Evolutionary conservation across 2,113 vertebrate species (phyloP).

Genomic region (Neoarius graeffei): DNA sequence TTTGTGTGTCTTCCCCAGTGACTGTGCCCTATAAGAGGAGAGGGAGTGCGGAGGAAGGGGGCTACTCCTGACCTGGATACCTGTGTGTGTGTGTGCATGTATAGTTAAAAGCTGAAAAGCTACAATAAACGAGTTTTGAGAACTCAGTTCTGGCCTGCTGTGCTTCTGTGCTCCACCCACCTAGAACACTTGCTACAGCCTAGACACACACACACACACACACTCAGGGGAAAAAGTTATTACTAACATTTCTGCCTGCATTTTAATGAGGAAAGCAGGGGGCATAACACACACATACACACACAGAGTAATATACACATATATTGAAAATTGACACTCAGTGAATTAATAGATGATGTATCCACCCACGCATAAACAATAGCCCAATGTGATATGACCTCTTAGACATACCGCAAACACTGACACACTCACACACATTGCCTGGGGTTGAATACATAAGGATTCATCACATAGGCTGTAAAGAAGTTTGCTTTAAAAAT

Average conservation of each 20-base stretch:
- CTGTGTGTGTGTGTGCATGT: too few relatives aligned
- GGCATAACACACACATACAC: not conserved
- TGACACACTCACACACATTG: not conserved
- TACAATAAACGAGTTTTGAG: too few relatives aligned
- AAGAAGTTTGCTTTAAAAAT: conserved; percentile 11
- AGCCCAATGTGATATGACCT: conserved; percentile 35
- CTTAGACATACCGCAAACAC: not conserved
- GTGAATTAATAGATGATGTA: conserved; percentile 35
- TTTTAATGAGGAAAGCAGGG: conserved; percentile 7
- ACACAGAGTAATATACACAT: not conserved
- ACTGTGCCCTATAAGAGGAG: too few relatives aligned
- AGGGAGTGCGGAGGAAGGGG: too few relatives aligned
- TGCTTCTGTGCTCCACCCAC: too few relatives aligned
- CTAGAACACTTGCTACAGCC: too few relatives aligned
- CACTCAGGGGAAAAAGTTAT: not conserved
- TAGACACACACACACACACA: conserved; percentile 4
- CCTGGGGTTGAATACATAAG: conserved; percentile 18
- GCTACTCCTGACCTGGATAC: too few relatives aligned
- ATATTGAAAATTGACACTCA: conserved; percentile 1
- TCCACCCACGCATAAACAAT: conserved; percentile 39
- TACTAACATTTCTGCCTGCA: conserved; percentile 27
- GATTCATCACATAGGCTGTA: not conserved
- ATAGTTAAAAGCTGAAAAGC: too few relatives aligned
- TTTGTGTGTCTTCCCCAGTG: too few relatives aligned
- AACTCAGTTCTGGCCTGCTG: too few relatives aligned